Base-by-base conservation (phyloP, 2,113 vertebrate genomes). In the Myotis davidii region DNA sequence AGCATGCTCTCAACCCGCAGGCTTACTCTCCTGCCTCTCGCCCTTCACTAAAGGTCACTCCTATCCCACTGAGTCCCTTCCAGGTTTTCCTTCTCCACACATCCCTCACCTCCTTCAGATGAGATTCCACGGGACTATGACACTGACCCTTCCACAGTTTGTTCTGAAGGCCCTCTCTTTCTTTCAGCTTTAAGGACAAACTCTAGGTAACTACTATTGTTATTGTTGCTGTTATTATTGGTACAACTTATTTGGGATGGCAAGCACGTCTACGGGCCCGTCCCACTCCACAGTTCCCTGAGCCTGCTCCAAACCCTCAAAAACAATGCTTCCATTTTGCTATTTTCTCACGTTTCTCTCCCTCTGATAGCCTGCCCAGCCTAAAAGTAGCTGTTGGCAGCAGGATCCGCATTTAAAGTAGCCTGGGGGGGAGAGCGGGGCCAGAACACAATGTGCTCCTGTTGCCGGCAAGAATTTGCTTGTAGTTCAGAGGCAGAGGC, bases 321-420 rank as follows among this genome's bases (percentile, higher is more conserved):
- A 96, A 98, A 98, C 96, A 79, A 98, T 97, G 97, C 97, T 94
- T 95, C 97, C 93, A 97, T 98, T 98, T 98, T 98, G 96, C 96
- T 97, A 64, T 95, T 95, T 97, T 96, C 96, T 27, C 91, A 14
- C 77, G 94, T 97, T 96, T 97, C 97, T 97, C 97, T 98, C 98
- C 97, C 97, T 97, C 90, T 67, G 85, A 98, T 95, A 81, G 94
- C 93, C 97, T 42, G 92, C 90, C 96, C 97, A 91, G 39, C 86
- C 97, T 92, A 88, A 98, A 96, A 97, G 98, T 97, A 98, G 98
- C 94, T 98, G 97, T 94, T 98, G 98, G 98, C 98, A 98, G 96
- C 85, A 94, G 95, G 85, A 67, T 93, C 96, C 34, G 98, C 98
- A 98, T 98, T 98, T 98, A 52, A 98, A 98, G 96, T 94, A 97